phyloP scores from a whole-genome alignment of 2,797 vertebrate genomes.

The Onychomys leucogaster region DNA sequence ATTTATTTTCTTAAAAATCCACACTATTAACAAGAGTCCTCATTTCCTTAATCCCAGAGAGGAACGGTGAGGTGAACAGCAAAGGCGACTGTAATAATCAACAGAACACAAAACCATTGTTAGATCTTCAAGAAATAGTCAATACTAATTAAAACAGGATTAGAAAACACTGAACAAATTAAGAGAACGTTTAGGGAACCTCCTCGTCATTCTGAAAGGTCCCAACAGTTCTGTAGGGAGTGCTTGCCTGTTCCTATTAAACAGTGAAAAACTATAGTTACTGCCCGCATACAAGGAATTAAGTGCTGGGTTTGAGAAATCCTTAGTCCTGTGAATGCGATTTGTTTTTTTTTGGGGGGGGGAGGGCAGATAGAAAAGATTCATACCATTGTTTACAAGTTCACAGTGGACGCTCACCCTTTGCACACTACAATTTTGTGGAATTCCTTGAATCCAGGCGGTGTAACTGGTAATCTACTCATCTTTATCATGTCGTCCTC shows the following conservation, averaged over 20 bases:
- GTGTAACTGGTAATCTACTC: not conserved
- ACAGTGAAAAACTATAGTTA: not conserved
- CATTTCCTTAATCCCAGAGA: slow-evolving; percentile 52
- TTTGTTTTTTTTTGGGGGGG: not conserved
- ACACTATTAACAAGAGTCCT: not conserved
- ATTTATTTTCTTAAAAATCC: slow-evolving; percentile 17
- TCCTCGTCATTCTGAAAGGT: slow-evolving; percentile 24
- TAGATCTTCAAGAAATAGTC: slow-evolving; percentile 50
- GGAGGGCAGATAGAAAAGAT: slow-evolving; percentile 35
- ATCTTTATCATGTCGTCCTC: not conserved
- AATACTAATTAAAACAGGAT: slow-evolving; percentile 31
- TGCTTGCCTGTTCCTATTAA: not conserved
- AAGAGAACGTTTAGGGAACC: slow-evolving; percentile 34
- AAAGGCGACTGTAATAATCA: not conserved
- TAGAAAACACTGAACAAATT: slow-evolving; percentile 52
- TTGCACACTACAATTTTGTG: slow-evolving; percentile 1
- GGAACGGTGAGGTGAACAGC: not conserved
- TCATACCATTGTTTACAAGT: not conserved
- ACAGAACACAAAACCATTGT: slow-evolving; percentile 23
- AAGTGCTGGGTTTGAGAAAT: slow-evolving; percentile 11
- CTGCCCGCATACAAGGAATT: slow-evolving; percentile 22
- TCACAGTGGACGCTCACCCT: not conserved
- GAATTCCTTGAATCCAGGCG: slow-evolving; percentile 21
- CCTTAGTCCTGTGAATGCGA: slow-evolving; percentile 24
- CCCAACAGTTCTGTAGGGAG: slow-evolving; percentile 8